Base-by-base conservation (phyloP, 2,113 vertebrate species). In the Malaclemys terrapin region DNA sequence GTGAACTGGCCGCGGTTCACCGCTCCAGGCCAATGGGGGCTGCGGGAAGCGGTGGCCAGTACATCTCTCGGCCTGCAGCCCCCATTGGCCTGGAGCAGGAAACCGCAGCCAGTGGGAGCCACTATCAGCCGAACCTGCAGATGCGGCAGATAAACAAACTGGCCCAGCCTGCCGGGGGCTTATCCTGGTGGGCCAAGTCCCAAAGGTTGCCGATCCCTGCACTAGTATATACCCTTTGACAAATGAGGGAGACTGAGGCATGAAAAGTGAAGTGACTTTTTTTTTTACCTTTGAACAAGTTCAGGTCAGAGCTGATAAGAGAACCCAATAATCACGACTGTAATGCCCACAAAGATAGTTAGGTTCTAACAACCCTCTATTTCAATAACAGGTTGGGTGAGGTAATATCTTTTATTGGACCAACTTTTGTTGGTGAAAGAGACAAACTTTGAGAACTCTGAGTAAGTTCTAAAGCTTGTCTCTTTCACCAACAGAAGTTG, bases 221-320 rank as follows among this genome's bases (percentile, higher is more conserved):
- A 59, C 2, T 3, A 31, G 8, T 35, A 53, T 5, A 1, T n/a
- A n/a, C 7, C 65, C 31, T 31, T 31, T 9, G 8, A 3, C 12
- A 76, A 31, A 12, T 85, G 59, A 81, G 89, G 85, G 78, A 83
- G 82, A 78, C 10, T 10, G 92, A 9, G 56, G 69, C 38, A 85
- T 0, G 4, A 22, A 72, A 24, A 88, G 31, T 84, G 50, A 91
- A 79, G 35, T 72, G n/a, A 72, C 65, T n/a, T n/a, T 35, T 17
- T 17, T 38, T 72, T 72, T 38, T 10, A 72, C 9, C 38, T 72
- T 72, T 38, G n/a, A 38, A 72, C 19, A 38, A 38, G n/a, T 72
- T 19, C 7, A 9, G 10, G 35, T 8, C 65, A n/a, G 19, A 10
- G 9, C n/a, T 72, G 19, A 17, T 38, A 38, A 10, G 35, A 72